A percentile compares a stretch with the other conserved stretches of the same genome.
phyloP scores from a whole-genome alignment of 1,140 invertebrate species.

The Pollicipes pollicipes region DNA sequence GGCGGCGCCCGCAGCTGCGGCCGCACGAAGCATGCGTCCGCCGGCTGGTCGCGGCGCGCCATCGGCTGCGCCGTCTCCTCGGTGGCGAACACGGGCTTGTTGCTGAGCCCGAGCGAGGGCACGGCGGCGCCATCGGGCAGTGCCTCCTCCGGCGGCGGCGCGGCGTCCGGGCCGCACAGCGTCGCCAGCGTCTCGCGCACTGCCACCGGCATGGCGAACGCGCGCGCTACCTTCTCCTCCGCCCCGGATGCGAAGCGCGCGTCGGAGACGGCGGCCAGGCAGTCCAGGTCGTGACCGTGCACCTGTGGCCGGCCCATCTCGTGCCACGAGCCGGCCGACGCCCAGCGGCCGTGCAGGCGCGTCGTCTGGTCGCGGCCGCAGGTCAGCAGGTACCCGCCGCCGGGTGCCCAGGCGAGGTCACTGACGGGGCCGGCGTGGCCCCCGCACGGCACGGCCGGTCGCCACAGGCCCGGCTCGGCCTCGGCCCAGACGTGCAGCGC shows the following conservation, averaged over 20 bases:
- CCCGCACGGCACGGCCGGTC: conserved; percentile 46
- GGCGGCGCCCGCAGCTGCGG: conserved; percentile 27
- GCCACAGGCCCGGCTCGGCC: conserved; percentile 41
- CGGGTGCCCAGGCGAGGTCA: conserved; percentile 69
- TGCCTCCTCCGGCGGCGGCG: conserved; percentile 54
- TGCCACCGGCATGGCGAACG: conserved; percentile 46
- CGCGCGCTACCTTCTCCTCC: conserved; percentile 83
- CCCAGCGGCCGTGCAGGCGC: conserved; percentile 69
- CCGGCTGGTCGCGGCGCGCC: conserved; percentile 17
- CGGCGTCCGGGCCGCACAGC: conserved; percentile 12
- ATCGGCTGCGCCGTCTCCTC: conserved; percentile 18
- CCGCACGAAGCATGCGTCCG: conserved; percentile 20
- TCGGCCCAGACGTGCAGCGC: conserved; percentile 91
- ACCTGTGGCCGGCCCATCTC: conserved; percentile 86
- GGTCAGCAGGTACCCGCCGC: conserved; percentile 48
- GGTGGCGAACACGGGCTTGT: conserved; percentile 63
- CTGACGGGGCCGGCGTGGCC: conserved; percentile 73
- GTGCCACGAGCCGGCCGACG: conserved; percentile 47
- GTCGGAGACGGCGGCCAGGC: conserved; percentile 50
- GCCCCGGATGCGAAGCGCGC: conserved; percentile 71
- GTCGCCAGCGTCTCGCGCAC: background rate
- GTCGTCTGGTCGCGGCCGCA: conserved; percentile 76
- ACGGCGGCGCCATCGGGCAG: conserved; percentile 63
- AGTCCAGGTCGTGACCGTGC: conserved; percentile 84
- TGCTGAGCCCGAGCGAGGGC: conserved; percentile 82